Percentiles rank a stretch among this genome's conserved stretches.
These are phyloP conservation scores for Zoanthus sociatus DNA, from an alignment of 92 coral and sea anemone genomes.

Conservation along the genomic window DNA sequence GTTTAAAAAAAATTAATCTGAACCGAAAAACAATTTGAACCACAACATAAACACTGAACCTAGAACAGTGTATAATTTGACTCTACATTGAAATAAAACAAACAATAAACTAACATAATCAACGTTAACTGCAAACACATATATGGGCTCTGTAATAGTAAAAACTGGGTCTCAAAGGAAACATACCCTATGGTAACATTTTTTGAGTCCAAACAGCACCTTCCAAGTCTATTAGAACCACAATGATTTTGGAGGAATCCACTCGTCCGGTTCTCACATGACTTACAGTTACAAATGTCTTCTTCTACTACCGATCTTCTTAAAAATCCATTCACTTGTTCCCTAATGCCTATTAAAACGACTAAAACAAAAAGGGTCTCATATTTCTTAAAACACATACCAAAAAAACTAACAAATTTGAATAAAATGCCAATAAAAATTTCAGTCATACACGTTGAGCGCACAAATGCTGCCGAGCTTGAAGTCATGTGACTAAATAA, in stretches of 20 bases:
- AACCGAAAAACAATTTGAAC: no score
- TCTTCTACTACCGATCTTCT: slow-evolving; percentile 19
- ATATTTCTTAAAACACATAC: slow-evolving; percentile 16
- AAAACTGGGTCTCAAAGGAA: background rate
- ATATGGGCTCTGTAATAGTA: no score
- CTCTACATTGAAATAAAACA: no score
- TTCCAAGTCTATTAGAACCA: background rate
- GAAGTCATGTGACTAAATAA: slow-evolving; percentile 33
- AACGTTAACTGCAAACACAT: background rate
- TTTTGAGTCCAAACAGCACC: slow-evolving; percentile 70
- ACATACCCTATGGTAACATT: slow-evolving; percentile 80
- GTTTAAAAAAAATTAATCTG: no score
- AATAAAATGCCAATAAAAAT: background rate
- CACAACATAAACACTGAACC: no score
- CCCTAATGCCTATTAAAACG: slow-evolving; percentile 37
- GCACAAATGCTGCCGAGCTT: background rate
- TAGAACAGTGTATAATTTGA: no score
- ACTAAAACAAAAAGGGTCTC: slow-evolving; percentile 35
- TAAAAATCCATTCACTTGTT: slow-evolving; percentile 35
- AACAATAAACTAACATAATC: no score
- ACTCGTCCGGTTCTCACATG: slow-evolving; percentile 51
- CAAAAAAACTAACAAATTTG: background rate
- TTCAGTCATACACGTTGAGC: background rate
- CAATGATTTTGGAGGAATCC: slow-evolving; percentile 38
- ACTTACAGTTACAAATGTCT: slow-evolving; percentile 1